Conservation (phyloP, 2,888 invertebrate species). For the Patella ulyssiponensis region DNA sequence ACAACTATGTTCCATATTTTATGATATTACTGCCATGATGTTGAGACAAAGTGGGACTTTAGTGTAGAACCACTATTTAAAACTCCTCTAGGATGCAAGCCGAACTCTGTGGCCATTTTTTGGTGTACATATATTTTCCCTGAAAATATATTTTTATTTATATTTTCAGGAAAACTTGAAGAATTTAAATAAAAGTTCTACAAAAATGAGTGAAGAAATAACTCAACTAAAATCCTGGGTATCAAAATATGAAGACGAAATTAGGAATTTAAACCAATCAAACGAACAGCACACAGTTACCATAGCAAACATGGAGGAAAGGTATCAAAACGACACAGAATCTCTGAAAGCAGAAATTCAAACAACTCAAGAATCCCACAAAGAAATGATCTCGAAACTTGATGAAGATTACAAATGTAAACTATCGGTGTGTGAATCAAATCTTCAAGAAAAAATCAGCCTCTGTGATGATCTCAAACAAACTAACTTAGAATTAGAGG, state of each 20-base stretch:
- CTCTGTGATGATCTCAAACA: not conserved
- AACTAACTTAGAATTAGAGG: not conserved
- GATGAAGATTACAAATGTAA: constrained; percentile 14
- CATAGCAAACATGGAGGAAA: not conserved
- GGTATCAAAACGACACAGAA: not conserved
- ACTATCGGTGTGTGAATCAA: not conserved
- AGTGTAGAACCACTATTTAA: no score
- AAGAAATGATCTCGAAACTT: constrained; percentile 36
- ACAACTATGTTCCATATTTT: no score
- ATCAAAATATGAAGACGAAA: not conserved
- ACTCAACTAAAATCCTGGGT: constrained; percentile 37
- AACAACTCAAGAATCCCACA: not conserved
- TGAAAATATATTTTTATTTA: not conserved
- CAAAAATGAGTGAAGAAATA: constrained; percentile 40
- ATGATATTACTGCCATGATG: no score
- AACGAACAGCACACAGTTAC: not conserved
- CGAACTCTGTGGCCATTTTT: no score
- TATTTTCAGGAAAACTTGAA: constrained; percentile 24
- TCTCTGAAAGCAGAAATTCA: not conserved
- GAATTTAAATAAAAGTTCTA: constrained; percentile 37
- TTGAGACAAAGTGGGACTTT: no score
- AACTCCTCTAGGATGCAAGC: no score
- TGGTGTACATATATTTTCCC: no score
- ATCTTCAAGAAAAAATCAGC: not conserved
- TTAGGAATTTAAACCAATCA: not conserved